A percentile compares a stretch with the other conserved stretches of the same genome.
Conservation (phyloP, 1,140 invertebrate genomes). For the Dreissena rostriformis region DNA sequence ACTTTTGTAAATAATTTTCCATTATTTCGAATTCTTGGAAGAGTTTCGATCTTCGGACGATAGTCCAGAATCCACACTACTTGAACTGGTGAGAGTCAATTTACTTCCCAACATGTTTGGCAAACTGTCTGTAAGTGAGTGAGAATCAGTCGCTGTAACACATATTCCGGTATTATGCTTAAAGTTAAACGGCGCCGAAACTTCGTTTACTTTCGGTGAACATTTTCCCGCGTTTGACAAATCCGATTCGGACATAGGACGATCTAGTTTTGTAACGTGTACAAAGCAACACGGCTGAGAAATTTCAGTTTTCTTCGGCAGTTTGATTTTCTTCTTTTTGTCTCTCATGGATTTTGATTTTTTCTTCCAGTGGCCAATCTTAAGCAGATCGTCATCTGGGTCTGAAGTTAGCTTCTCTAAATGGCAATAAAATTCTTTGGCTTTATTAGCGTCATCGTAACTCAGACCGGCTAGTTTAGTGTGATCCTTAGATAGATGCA, state of each 20-base stretch:
- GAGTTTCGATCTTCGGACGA: constrained; percentile 41
- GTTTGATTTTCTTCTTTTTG: constrained; percentile 77
- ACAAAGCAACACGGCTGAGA: constrained; percentile 94
- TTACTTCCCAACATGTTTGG: constrained; percentile 53
- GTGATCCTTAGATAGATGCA: constrained; percentile 88
- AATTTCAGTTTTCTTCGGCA: constrained; percentile 91
- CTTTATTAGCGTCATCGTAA: constrained; percentile 89
- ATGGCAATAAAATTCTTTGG: constrained; percentile 86
- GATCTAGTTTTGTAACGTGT: constrained; percentile 91
- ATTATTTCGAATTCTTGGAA: constrained; percentile 1
- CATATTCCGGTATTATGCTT: constrained; percentile 37
- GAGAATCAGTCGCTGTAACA: not conserved
- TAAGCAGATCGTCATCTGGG: constrained; percentile 90
- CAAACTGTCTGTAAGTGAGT: constrained; percentile 5
- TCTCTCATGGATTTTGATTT: constrained; percentile 83
- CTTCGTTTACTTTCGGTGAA: constrained; percentile 1
- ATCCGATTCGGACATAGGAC: constrained; percentile 74
- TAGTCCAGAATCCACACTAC: constrained; percentile 51
- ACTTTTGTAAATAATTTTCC: no score
- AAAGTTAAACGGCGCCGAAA: constrained; percentile 57
- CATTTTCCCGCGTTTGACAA: not conserved
- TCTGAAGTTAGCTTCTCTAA: constrained; percentile 88
- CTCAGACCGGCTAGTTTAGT: constrained; percentile 86
- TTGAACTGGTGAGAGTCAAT: constrained; percentile 46
- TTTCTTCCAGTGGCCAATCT: constrained; percentile 81